Percentiles rank a stretch among this genome's conserved stretches.
These are phyloP conservation scores for Gallirallus australis DNA, from an alignment of 2,797 vertebrate genomes.

Conservation along the genomic window DNA sequence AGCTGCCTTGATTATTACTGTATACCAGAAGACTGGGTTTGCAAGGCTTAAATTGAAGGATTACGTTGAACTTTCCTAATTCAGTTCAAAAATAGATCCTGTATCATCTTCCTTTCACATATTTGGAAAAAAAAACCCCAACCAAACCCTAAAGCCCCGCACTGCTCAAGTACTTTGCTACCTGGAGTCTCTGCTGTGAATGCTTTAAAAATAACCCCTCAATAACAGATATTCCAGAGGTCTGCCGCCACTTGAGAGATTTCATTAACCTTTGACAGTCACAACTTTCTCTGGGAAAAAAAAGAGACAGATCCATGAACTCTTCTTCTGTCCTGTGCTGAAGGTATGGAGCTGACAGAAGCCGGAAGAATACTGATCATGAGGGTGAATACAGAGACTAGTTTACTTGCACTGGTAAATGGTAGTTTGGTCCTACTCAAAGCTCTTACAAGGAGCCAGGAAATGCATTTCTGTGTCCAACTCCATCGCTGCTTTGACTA, in stretches of 20 bases:
- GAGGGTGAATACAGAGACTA: neutral
- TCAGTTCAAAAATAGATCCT: slow-evolving; percentile 47
- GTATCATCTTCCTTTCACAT: slow-evolving; percentile 24
- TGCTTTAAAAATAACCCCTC: slow-evolving; percentile 5
- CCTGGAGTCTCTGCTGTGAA: neutral
- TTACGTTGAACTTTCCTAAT: slow-evolving; percentile 43
- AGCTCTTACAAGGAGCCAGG: neutral
- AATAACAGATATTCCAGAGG: neutral
- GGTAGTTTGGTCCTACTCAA: neutral
- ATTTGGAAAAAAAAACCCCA: neutral
- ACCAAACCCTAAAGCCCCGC: neutral
- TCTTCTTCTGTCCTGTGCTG: fast-evolving
- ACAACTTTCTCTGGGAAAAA: neutral
- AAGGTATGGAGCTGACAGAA: neutral
- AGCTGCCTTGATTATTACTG: neutral
- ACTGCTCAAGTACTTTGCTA: neutral
- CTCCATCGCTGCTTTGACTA: neutral
- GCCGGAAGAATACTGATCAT: neutral
- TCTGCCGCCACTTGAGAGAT: neutral
- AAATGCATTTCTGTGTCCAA: neutral
- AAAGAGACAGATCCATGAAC: neutral
- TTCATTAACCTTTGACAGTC: slow-evolving; percentile 18
- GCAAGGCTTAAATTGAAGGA: slow-evolving; percentile 17
- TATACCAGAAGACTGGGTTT: neutral
- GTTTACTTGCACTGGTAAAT: neutral